Conservation (phyloP, 2,113 vertebrate species). For the Suricata suricatta region DNA sequence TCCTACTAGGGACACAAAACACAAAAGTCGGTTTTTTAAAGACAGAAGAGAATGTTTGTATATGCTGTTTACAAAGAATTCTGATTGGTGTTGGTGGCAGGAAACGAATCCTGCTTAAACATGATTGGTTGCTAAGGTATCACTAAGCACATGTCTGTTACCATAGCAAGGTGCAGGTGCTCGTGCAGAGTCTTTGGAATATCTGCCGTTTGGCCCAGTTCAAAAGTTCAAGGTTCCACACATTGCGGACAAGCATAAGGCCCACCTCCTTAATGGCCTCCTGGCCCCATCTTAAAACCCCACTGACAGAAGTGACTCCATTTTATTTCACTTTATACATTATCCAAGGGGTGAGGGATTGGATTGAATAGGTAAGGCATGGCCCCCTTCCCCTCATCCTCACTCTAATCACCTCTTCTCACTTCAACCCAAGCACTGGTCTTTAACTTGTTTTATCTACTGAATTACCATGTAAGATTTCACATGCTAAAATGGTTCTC, state of each 20-base stretch:
- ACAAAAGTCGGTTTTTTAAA: not conserved
- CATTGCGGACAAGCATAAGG: not conserved
- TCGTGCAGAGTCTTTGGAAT: not conserved
- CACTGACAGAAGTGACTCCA: not conserved
- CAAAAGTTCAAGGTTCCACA: not conserved
- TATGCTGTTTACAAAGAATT: not conserved
- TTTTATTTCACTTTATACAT: not conserved
- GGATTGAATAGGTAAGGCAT: not conserved
- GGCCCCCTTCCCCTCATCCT: not conserved
- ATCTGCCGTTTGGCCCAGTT: not conserved
- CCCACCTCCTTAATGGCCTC: not conserved
- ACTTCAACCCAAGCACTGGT: not conserved
- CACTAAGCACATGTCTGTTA: not conserved
- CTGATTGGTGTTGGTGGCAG: not conserved
- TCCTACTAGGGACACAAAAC: not conserved
- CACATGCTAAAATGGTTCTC: conserved; percentile 19
- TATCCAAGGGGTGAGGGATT: not conserved
- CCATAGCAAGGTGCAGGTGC: not conserved
- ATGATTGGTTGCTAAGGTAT: not conserved
- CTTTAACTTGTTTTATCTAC: conserved; percentile 19
- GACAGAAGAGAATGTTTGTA: not conserved
- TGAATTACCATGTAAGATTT: conserved; percentile 22
- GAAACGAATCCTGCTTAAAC: not conserved
- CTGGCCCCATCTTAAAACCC: not conserved
- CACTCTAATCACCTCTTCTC: not conserved